Percentiles rank a stretch among this genome's conserved stretches.
Evolutionary conservation across 2,113 vertebrate species (phyloP).

Genomic region (Prinia subflava): DNA sequence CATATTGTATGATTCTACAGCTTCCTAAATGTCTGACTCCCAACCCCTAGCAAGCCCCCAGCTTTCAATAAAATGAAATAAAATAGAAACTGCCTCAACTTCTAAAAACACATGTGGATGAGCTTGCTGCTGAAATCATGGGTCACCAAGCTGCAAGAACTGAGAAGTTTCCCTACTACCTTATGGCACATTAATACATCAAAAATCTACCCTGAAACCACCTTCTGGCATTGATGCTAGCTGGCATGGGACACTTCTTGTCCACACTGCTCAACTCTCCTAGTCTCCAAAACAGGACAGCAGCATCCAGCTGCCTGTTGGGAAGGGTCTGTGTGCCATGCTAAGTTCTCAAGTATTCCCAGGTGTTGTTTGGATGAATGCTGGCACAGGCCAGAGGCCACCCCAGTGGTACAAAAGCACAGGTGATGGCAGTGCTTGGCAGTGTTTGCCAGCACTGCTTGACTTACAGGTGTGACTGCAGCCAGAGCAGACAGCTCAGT

Average conservation of each 20-base stretch:
- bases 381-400: not conserved
- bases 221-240: not conserved
- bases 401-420: not conserved
- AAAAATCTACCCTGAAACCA: not conserved
- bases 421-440: accelerated
- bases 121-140: not conserved
- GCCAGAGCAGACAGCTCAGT: not conserved
- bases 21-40: not conserved
- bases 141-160: not conserved
- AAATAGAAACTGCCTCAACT: not conserved
- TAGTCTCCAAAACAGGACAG: not conserved
- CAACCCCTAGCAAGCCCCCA: not conserved
- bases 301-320: not conserved
- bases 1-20: no score
- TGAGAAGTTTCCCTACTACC: not conserved
- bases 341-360: not conserved
- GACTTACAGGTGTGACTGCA: not conserved
- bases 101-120: not conserved
- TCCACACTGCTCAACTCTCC: not conserved
- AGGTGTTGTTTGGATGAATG: not conserved
- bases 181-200: not conserved
- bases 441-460: not conserved
- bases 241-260: not conserved
- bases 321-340: not conserved
- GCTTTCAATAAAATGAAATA: not conserved